These are phyloP conservation scores for Thymelicus lineola DNA, from an alignment of 2,888 invertebrate genomes.

Conservation along the genomic window DNA sequence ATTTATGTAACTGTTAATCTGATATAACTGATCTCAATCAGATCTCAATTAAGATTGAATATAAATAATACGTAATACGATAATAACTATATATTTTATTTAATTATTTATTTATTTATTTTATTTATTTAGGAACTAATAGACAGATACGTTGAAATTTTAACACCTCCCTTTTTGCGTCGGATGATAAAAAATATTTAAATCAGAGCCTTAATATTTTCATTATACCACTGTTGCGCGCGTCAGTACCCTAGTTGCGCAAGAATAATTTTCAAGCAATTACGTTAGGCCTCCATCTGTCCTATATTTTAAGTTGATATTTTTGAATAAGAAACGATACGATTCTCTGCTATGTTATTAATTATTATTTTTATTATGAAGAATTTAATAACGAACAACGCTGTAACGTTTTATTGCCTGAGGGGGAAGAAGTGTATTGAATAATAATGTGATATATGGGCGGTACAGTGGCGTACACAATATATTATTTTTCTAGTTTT, in stretches of 20 bases:
- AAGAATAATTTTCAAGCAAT: constrained; percentile 74
- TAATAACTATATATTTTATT: too few species aligned
- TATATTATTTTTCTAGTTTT: neutral
- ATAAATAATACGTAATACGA: too few species aligned
- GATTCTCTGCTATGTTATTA: constrained; percentile 43
- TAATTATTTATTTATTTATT: too few species aligned
- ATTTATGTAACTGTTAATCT: too few species aligned
- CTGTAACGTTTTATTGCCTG: neutral
- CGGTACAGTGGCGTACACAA: neutral
- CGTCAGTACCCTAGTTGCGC: constrained; percentile 59
- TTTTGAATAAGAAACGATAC: constrained; percentile 54
- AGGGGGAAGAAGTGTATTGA: neutral
- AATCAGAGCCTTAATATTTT: too few species aligned
- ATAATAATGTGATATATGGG: constrained; percentile 4
- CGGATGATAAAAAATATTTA: too few species aligned
- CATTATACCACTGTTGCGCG: constrained; percentile 39
- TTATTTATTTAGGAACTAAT: too few species aligned
- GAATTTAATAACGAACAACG: constrained; percentile 17
- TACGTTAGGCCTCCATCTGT: constrained; percentile 60
- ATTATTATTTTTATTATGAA: constrained; percentile 44
- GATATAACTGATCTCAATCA: too few species aligned
- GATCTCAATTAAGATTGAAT: too few species aligned
- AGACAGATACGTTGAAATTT: too few species aligned
- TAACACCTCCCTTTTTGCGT: too few species aligned
- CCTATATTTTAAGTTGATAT: constrained; percentile 58